Evolutionary conservation across 2,113 vertebrate genomes (phyloP).

Genomic region (Variabilichromis moorii): DNA sequence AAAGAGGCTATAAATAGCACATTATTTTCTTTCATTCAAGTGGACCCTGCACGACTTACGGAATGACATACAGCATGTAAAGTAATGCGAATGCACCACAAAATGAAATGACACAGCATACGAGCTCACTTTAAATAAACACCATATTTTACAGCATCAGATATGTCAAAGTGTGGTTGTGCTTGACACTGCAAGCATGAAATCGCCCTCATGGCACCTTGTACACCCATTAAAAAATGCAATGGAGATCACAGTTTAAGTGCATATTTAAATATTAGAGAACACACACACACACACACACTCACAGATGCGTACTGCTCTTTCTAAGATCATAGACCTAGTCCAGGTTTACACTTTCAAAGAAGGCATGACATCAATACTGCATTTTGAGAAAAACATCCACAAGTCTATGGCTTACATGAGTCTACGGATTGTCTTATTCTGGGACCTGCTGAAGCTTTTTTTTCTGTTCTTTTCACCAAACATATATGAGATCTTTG

Average conservation of each 20-base stretch:
- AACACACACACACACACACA: neutral
- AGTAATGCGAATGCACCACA: neutral
- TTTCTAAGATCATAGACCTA: neutral
- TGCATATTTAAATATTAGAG: conserved; percentile 29
- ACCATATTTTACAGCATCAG: neutral
- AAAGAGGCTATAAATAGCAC: neutral
- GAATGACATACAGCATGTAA: neutral
- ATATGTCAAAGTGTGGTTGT: neutral
- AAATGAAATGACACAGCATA: neutral
- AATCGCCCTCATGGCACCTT: neutral
- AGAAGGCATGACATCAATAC: neutral
- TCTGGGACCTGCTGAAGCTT: neutral
- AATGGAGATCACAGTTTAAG: neutral
- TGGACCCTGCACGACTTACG: neutral
- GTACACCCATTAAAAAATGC: conserved; percentile 5
- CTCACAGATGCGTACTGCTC: neutral
- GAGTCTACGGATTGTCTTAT: neutral
- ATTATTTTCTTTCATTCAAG: neutral
- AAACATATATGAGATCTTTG: neutral
- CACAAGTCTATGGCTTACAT: neutral
- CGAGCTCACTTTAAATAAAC: neutral
- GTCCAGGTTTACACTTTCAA: neutral
- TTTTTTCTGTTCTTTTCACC: neutral
- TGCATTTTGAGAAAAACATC: neutral
- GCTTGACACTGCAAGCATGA: neutral